Evolutionary conservation across 2,113 vertebrate species (phyloP).

Genomic region (Dinomys branickii): DNA sequence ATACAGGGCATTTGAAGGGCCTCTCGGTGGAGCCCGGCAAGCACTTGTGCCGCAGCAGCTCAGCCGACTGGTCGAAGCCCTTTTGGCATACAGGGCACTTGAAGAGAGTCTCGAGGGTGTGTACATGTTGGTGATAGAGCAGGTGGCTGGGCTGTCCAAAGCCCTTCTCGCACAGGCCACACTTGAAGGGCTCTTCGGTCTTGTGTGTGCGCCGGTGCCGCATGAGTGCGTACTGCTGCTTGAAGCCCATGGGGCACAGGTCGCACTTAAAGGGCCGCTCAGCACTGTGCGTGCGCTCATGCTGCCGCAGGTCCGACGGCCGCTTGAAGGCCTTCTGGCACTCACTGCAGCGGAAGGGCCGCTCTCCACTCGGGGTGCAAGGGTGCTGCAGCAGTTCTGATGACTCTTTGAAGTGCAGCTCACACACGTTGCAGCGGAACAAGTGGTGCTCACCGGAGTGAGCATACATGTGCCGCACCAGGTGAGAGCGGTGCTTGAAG

Average conservation of each 20-base stretch:
- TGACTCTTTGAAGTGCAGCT: constrained; percentile 98
- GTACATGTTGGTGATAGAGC: constrained; percentile 98
- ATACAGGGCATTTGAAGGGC: constrained; percentile 97
- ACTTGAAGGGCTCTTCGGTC: constrained; percentile 92
- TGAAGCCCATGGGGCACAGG: constrained; percentile 99
- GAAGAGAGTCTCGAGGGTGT: constrained; percentile 97
- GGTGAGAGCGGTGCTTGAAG: constrained; percentile 98
- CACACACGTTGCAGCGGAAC: constrained; percentile 97
- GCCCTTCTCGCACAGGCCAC: constrained; percentile 97
- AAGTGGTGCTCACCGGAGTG: constrained; percentile 97
- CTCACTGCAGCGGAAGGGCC: constrained; percentile 95
- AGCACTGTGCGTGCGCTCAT: constrained; percentile 97
- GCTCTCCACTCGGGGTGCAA: constrained; percentile 95
- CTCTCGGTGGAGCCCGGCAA: constrained; percentile 91
- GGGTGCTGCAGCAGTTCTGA: constrained; percentile 97
- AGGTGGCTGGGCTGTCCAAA: constrained; percentile 97
- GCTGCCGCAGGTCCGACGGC: constrained; percentile 96
- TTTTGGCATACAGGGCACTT: constrained; percentile 98
- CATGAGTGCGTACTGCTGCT: constrained; percentile 96
- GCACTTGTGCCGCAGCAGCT: constrained; percentile 96
- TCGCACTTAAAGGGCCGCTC: constrained; percentile 98
- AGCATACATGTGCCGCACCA: constrained; percentile 98
- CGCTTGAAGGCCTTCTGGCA: constrained; percentile 98
- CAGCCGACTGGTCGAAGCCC: constrained; percentile 97
- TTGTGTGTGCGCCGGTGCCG: constrained; percentile 97